Conservation (phyloP, 2,797 vertebrate species). For the Ptychobarbus kaznakovi region DNA sequence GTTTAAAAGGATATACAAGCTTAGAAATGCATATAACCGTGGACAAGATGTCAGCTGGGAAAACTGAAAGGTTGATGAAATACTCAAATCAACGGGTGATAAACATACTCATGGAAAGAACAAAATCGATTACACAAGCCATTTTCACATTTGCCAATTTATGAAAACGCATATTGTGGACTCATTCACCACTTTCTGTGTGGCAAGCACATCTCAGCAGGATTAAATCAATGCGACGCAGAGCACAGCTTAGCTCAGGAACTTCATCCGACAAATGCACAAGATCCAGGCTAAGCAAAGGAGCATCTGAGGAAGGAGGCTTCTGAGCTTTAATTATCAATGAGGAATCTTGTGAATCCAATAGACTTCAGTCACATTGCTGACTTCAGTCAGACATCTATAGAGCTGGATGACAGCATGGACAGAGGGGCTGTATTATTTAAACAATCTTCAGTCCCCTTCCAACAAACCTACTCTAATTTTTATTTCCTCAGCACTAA, state of each 20-base stretch:
- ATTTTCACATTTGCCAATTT: not conserved
- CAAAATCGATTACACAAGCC: not conserved
- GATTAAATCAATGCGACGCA: slow-evolving; percentile 35
- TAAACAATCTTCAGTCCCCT: slow-evolving; percentile 27
- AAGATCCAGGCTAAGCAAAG: slow-evolving; percentile 9
- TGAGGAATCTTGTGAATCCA: not conserved
- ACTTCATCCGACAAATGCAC: slow-evolving; percentile 12
- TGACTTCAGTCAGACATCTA: slow-evolving; percentile 18
- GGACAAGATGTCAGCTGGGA: not conserved
- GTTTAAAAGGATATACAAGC: not conserved
- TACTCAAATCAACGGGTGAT: not conserved
- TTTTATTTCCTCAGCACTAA: not conserved
- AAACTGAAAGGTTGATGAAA: not conserved
- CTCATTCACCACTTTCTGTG: slow-evolving; percentile 11
- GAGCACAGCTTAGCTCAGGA: slow-evolving; percentile 27
- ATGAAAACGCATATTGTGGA: not conserved
- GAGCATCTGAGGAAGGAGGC: not conserved
- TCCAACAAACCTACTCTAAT: not conserved
- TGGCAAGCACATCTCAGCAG: slow-evolving; percentile 30
- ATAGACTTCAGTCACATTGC: slow-evolving; percentile 7
- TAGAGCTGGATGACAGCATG: slow-evolving; percentile 6
- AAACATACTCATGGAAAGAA: not conserved
- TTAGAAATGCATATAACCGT: not conserved
- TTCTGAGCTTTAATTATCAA: slow-evolving; percentile 17
- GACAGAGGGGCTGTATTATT: slow-evolving; percentile 39